These are phyloP conservation scores for Alentia gelatinosa DNA, from an alignment of 2,888 invertebrate species.

Conservation along the genomic window DNA sequence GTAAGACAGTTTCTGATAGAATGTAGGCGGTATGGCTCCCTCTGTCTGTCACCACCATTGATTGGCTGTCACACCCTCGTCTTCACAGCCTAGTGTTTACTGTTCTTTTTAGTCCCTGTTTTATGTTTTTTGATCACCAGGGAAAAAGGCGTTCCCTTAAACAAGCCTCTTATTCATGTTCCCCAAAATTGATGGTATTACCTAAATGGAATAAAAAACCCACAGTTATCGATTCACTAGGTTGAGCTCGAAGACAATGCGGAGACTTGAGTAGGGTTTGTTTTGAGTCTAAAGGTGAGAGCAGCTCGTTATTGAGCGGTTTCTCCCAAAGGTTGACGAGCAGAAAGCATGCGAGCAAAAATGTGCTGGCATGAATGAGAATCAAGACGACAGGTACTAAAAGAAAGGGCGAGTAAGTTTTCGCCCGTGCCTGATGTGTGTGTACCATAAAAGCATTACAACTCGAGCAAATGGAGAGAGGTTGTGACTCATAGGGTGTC, in stretches of 20 bases:
- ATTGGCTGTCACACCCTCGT: background rate
- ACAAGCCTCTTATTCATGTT: background rate
- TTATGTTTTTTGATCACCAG: background rate
- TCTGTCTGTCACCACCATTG: background rate
- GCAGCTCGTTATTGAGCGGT: background rate
- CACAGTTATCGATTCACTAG: background rate
- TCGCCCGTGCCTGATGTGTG: background rate
- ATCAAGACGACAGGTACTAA: background rate
- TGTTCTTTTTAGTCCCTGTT: background rate
- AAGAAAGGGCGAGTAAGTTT: background rate
- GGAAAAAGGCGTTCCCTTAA: background rate
- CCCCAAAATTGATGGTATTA: conserved; percentile 21
- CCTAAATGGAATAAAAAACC: conserved; percentile 1
- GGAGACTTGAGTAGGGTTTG: background rate
- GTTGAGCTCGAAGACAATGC: background rate
- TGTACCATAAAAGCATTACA: background rate
- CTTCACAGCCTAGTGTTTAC: background rate
- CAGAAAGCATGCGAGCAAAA: background rate
- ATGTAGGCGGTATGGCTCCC: background rate
- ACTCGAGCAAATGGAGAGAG: background rate
- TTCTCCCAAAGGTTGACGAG: background rate
- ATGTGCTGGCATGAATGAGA: background rate
- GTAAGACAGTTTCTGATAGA: background rate
- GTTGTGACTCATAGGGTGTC: conserved; percentile 15
- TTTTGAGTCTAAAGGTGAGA: background rate